These are phyloP conservation scores for Parus major DNA, from an alignment of 2,113 vertebrate genomes.

Conservation along the genomic window DNA sequence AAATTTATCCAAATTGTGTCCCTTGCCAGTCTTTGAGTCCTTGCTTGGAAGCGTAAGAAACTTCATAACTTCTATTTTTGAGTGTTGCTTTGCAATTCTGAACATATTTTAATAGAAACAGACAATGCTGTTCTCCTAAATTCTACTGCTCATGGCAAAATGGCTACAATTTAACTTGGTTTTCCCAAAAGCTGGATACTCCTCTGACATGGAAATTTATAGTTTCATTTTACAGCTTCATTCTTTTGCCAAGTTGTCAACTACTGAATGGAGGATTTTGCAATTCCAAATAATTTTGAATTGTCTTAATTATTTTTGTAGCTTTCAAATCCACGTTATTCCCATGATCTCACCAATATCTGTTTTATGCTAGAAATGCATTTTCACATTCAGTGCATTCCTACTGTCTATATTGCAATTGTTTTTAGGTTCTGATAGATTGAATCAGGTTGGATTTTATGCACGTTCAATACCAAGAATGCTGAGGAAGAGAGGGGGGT, in stretches of 20 bases:
- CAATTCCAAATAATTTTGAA: background rate
- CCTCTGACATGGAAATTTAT: background rate
- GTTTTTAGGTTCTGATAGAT: background rate
- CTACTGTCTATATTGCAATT: background rate
- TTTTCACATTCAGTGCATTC: background rate
- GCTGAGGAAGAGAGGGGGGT: background rate
- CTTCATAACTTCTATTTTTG: background rate
- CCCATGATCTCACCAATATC: background rate
- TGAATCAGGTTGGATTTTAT: background rate
- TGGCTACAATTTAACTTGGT: background rate
- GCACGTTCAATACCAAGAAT: background rate
- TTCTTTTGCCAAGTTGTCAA: background rate
- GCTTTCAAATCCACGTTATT: background rate
- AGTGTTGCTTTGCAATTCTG: background rate
- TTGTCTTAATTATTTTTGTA: background rate
- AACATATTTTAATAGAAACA: background rate
- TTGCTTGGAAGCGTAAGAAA: background rate
- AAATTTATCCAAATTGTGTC: background rate
- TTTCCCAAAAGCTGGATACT: background rate
- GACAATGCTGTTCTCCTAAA: background rate
- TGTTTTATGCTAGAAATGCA: background rate
- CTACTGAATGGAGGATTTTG: accelerated
- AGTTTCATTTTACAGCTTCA: background rate
- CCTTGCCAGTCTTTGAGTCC: background rate
- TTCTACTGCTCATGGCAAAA: background rate